Evolutionary conservation across 2,113 vertebrate genomes (phyloP).

Genomic region (Thymallus thymallus): DNA sequence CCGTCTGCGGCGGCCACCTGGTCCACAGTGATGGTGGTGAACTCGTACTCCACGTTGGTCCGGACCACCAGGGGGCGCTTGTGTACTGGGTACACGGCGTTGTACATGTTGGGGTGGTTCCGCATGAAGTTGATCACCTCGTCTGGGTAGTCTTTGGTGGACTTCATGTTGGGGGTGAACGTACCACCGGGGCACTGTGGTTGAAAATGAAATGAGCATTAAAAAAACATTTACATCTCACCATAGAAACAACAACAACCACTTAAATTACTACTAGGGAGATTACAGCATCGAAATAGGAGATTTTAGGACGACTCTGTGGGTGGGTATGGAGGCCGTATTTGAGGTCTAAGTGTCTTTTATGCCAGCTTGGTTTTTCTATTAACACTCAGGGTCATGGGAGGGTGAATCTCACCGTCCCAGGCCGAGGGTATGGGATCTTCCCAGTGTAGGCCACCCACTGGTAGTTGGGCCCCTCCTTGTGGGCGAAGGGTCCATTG

Average conservation of each 20-base stretch:
- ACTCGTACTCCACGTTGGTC: constrained; percentile 91
- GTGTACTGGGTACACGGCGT: constrained; percentile 90
- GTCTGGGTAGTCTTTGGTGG: constrained; percentile 98
- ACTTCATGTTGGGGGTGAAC: constrained; percentile 97
- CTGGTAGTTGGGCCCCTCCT: constrained; percentile 97
- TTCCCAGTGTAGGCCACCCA: constrained; percentile 97
- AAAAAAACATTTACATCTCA: constrained; percentile 1
- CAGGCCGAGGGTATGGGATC: constrained; percentile 95
- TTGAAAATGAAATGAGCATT: constrained; percentile 4
- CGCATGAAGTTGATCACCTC: constrained; percentile 99
- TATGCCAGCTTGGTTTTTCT: constrained; percentile 29
- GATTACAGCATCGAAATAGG: not conserved
- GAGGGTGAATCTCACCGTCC: constrained; percentile 80
- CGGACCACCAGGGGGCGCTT: constrained; percentile 93
- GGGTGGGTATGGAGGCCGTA: constrained; percentile 18
- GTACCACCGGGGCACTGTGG: constrained; percentile 92
- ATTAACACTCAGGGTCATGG: constrained; percentile 17
- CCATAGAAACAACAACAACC: not conserved
- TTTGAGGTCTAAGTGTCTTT: constrained; percentile 27
- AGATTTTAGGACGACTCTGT: not conserved
- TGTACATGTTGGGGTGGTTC: constrained; percentile 94
- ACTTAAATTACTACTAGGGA: not conserved
- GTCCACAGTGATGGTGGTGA: constrained; percentile 95
- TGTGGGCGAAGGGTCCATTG: constrained; percentile 96
- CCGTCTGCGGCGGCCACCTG: constrained; percentile 96